These are phyloP conservation scores for Cheilosia impressa DNA, from an alignment of 2,888 invertebrate species.

Conservation along the genomic window DNA sequence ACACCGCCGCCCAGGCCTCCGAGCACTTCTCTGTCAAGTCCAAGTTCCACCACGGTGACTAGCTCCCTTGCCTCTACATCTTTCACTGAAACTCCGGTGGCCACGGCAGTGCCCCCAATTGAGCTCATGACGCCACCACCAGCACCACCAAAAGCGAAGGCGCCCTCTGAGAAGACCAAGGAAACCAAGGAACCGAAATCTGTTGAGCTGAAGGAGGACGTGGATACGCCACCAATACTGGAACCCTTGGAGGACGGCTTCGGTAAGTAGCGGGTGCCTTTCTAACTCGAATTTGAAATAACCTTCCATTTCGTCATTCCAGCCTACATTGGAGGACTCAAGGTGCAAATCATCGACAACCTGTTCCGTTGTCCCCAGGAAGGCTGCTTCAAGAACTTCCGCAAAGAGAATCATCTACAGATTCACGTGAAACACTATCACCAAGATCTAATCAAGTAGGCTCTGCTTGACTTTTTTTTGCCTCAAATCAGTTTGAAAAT, in stretches of 20 bases:
- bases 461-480: constrained; percentile 5
- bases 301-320: constrained; percentile 15
- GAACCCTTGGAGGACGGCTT: constrained; percentile 79
- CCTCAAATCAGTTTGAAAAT: constrained; percentile 6
- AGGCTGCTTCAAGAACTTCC: constrained; percentile 94
- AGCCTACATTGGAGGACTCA: constrained; percentile 86
- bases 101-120: constrained; percentile 80
- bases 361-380: constrained; percentile 90
- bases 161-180: constrained; percentile 45
- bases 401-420: constrained; percentile 94
- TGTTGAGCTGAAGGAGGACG: neutral
- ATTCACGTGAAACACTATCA: constrained; percentile 98
- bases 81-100: constrained; percentile 80
- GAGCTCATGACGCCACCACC: constrained; percentile 81
- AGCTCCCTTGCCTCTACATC: constrained; percentile 64
- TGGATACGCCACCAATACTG: constrained; percentile 1
- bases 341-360: constrained; percentile 89
- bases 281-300: neutral
- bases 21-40: constrained; percentile 67
- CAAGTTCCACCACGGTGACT: neutral
- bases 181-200: constrained; percentile 37
- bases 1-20: constrained; percentile 79
- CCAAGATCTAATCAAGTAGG: constrained; percentile 88
- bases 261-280: constrained; percentile 77
- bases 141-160: constrained; percentile 64